phyloP scores from a whole-genome alignment of 2,113 vertebrate species.

The Platysternon megacephalum region DNA sequence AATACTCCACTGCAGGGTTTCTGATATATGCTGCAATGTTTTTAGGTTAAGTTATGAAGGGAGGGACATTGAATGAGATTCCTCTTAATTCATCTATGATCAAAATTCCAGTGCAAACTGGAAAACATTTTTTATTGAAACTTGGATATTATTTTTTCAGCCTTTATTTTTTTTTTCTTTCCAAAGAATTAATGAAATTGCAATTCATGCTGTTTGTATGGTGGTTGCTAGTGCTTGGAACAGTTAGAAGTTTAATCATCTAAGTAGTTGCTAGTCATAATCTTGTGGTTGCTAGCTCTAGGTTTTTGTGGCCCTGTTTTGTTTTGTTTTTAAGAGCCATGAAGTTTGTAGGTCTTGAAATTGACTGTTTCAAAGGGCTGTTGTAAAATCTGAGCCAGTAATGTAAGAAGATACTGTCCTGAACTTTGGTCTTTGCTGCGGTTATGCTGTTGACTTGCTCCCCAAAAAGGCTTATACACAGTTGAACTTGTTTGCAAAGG shows the following conservation, averaged over 20 bases:
- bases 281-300: background rate
- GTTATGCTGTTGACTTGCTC: background rate
- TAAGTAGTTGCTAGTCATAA: background rate
- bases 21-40: background rate
- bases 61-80: background rate
- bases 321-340: background rate
- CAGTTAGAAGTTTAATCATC: conserved; percentile 10
- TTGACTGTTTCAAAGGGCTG: background rate
- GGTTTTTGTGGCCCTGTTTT: background rate
- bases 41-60: background rate
- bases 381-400: background rate
- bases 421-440: background rate
- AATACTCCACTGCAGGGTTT: too few species aligned
- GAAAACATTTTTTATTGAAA: background rate
- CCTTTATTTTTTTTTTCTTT: background rate
- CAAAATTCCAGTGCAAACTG: background rate
- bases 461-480: background rate
- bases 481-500: background rate
- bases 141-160: background rate
- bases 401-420: background rate
- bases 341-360: background rate
- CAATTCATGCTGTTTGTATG: background rate
- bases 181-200: background rate
- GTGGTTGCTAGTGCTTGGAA: background rate
- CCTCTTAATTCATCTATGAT: background rate